phyloP scores from a whole-genome alignment of 2,888 invertebrate genomes.

The Minunthozetes semirufus region DNA sequence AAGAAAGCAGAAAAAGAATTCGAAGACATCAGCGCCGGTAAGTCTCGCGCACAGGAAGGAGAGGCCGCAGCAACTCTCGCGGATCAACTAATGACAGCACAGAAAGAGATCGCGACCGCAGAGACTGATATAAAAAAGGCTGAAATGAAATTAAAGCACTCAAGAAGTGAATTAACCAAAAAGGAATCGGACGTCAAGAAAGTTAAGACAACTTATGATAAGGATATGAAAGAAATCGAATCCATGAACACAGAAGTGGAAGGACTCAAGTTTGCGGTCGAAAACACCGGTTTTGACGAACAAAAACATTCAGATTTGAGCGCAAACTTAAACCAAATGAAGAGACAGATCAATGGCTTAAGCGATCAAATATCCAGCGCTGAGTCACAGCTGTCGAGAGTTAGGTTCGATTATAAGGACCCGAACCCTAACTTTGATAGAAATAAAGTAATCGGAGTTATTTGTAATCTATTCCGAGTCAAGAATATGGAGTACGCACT shows the following conservation, averaged over 20 bases:
- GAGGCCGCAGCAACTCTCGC: slow-evolving; percentile 71
- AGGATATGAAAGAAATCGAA: slow-evolving; percentile 36
- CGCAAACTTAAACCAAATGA: slow-evolving; percentile 44
- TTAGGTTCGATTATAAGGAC: slow-evolving; percentile 64
- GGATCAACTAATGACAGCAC: slow-evolving; percentile 78
- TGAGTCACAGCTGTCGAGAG: slow-evolving; percentile 38
- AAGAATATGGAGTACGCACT: slow-evolving; percentile 62
- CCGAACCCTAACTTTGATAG: slow-evolving; percentile 68
- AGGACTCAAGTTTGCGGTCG: slow-evolving; percentile 46
- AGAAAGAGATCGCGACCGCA: slow-evolving; percentile 66
- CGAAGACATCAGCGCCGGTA: slow-evolving; percentile 75
- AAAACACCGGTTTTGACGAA: slow-evolving; percentile 44
- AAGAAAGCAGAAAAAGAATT: slow-evolving; percentile 67
- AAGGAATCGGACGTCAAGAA: slow-evolving; percentile 61
- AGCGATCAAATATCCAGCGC: slow-evolving; percentile 44
- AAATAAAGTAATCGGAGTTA: slow-evolving; percentile 62
- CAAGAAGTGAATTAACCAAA: slow-evolving; percentile 57
- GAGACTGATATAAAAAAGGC: slow-evolving; percentile 71
- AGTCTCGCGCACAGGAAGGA: slow-evolving; percentile 69
- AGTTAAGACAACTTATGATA: slow-evolving; percentile 43
- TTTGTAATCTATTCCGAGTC: slow-evolving; percentile 70
- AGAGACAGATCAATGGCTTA: slow-evolving; percentile 50
- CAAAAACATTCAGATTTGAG: slow-evolving; percentile 44
- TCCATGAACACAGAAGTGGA: slow-evolving; percentile 56
- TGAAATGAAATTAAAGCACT: slow-evolving; percentile 64